phyloP scores from a whole-genome alignment of 2,113 vertebrate species.

The Varanus komodoensis region DNA sequence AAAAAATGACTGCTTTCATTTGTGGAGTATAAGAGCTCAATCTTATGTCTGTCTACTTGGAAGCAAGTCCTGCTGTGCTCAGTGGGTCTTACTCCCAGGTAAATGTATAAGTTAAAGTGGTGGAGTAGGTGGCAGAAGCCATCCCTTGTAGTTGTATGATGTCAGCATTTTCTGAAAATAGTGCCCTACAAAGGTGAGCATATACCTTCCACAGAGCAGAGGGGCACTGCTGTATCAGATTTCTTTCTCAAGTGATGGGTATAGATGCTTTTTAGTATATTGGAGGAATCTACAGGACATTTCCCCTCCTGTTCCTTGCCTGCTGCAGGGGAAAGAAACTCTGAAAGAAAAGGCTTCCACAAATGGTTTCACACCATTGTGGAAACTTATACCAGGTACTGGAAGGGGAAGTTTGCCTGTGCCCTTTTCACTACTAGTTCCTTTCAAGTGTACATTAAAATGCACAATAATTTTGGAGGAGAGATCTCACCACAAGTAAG shows the following conservation, averaged over 20 bases:
- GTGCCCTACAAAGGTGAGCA: constrained; percentile 19
- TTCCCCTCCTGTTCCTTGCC: constrained; percentile 23
- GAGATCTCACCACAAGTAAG: neutral
- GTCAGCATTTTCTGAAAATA: constrained; percentile 18
- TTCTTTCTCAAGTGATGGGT: constrained; percentile 34
- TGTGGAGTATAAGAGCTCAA: neutral
- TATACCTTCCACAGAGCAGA: neutral
- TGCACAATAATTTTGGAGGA: neutral
- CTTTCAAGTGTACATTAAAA: neutral
- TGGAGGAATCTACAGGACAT: neutral
- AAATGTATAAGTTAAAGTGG: constrained; percentile 2
- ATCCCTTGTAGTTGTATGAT: constrained; percentile 21
- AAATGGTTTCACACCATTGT: constrained; percentile 28
- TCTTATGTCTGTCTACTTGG: neutral
- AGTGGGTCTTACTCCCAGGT: neutral
- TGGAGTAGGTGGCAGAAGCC: neutral
- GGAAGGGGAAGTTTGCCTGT: constrained; percentile 5
- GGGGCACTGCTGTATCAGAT: neutral
- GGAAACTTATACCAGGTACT: neutral
- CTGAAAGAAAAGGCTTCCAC: constrained; percentile 28
- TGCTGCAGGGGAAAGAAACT: constrained; percentile 39
- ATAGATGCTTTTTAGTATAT: neutral
- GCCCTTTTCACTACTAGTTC: constrained; percentile 15
- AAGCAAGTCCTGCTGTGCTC: neutral
- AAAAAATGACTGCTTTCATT: constrained; percentile 2